Conservation (phyloP, 2,888 invertebrate species). For the Epicampocera succincta region DNA sequence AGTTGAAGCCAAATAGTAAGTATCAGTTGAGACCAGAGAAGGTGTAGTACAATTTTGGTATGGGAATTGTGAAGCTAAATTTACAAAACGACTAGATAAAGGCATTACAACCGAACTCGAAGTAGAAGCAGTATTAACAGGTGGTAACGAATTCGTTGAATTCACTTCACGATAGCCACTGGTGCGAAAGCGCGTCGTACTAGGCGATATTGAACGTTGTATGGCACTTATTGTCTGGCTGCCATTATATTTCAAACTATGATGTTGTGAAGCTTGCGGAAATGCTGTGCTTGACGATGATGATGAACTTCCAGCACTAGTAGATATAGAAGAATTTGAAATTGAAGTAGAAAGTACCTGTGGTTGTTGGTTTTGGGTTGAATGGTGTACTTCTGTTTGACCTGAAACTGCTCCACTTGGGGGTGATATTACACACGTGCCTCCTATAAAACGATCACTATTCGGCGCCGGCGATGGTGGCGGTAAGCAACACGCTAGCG, state of each 20-base stretch:
- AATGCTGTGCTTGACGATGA: constrained; percentile 48
- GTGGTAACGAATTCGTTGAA: constrained; percentile 46
- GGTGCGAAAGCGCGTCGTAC: constrained; percentile 77
- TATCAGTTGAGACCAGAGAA: constrained; percentile 76
- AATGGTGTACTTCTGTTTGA: constrained; percentile 42
- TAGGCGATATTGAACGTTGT: constrained; percentile 79
- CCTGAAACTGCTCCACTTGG: constrained; percentile 15
- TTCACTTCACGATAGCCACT: constrained; percentile 76
- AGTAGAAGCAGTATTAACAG: constrained; percentile 60
- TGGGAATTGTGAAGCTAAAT: constrained; percentile 74
- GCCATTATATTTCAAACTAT: constrained; percentile 48
- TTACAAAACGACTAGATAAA: constrained; percentile 71
- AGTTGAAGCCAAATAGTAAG: constrained; percentile 79
- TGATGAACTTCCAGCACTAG: constrained; percentile 53
- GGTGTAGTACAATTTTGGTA: constrained; percentile 74
- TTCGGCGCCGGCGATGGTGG: constrained; percentile 82
- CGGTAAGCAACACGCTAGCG: constrained; percentile 77
- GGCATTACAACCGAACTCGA: constrained; percentile 41
- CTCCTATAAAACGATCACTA: constrained; percentile 77
- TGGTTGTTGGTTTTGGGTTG: constrained; percentile 53
- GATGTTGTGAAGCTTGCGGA: constrained; percentile 34
- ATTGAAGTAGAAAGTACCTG: constrained; percentile 62
- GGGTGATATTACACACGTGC: constrained; percentile 59
- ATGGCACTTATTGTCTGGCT: constrained; percentile 41
- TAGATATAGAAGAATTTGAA: constrained; percentile 61